Evolutionary conservation across 2,797 vertebrate genomes (phyloP).

Genomic region (Anniella stebbinsi): DNA sequence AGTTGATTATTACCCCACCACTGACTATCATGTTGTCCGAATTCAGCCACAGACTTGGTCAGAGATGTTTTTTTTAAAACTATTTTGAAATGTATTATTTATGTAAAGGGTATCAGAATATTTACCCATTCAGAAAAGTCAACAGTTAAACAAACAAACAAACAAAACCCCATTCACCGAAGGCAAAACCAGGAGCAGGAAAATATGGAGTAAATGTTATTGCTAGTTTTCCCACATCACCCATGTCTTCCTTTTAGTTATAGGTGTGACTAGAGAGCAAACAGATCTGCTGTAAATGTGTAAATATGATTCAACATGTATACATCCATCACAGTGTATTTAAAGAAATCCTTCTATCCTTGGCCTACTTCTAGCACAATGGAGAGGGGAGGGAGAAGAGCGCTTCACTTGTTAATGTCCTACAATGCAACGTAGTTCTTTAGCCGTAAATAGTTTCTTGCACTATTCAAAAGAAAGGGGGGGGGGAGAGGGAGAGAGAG

Average conservation of each 20-base stretch:
- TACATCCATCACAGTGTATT: fast-evolving
- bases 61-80: not conserved
- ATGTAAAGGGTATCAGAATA: not conserved
- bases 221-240: not conserved
- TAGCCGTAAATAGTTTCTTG: constrained; percentile 57
- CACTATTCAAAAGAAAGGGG: constrained; percentile 58
- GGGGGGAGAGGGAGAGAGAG: constrained; percentile 1
- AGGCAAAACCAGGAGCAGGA: not conserved
- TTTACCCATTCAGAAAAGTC: not conserved
- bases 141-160: not conserved
- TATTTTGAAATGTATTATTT: not conserved
- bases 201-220: not conserved
- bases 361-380: not conserved
- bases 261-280: not conserved
- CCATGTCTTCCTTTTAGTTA: not conserved
- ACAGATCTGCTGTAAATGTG: not conserved
- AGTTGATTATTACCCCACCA: too few species aligned
- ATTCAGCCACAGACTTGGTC: not conserved
- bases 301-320: not conserved
- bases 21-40: too few species aligned
- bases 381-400: not conserved
- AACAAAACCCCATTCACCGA: not conserved
- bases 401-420: constrained; percentile 52
- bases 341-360: not conserved
- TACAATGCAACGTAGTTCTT: constrained; percentile 37